A percentile compares a stretch with the other conserved stretches of the same genome.
phyloP scores from a whole-genome alignment of 2,113 vertebrate genomes.

The Potamarius usumacintae region DNA sequence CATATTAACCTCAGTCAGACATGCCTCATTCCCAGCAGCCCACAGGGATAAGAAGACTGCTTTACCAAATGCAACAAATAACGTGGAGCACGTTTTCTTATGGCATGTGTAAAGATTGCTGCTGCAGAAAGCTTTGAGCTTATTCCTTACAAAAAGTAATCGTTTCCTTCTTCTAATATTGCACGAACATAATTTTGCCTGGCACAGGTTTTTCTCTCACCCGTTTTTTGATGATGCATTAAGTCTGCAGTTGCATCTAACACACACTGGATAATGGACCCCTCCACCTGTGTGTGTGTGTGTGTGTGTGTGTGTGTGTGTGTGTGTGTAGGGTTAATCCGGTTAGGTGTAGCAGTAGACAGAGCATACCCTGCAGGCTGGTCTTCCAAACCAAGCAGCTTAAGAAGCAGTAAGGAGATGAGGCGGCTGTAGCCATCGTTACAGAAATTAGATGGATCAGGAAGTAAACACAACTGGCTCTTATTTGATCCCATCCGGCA shows the following conservation, averaged over 20 bases:
- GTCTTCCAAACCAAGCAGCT: slow-evolving; percentile 82
- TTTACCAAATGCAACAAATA: slow-evolving; percentile 59
- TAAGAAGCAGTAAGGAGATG: slow-evolving; percentile 84
- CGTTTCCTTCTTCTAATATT: slow-evolving; percentile 71
- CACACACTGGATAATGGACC: slow-evolving; percentile 66
- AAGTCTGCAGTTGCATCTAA: slow-evolving; percentile 81
- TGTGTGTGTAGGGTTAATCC: slow-evolving; percentile 78
- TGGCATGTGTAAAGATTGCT: slow-evolving; percentile 56
- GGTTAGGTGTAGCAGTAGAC: slow-evolving; percentile 80
- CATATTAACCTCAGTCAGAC: slow-evolving; percentile 64
- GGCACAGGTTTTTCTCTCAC: slow-evolving; percentile 50
- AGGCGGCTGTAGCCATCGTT: slow-evolving; percentile 82
- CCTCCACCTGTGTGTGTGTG: slow-evolving; percentile 72
- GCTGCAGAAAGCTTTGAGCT: slow-evolving; percentile 67
- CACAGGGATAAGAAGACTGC: slow-evolving; percentile 62
- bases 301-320: slow-evolving; percentile 37
- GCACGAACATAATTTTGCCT: slow-evolving; percentile 60
- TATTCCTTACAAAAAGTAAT: slow-evolving; percentile 63
- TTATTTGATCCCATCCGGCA: slow-evolving; percentile 84
- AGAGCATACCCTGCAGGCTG: slow-evolving; percentile 76
- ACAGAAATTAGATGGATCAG: slow-evolving; percentile 94
- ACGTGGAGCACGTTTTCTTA: slow-evolving; percentile 56
- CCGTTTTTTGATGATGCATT: slow-evolving; percentile 71
- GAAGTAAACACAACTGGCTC: slow-evolving; percentile 93
- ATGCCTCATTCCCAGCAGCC: slow-evolving; percentile 60